phyloP scores from a whole-genome alignment of 2,113 vertebrate species.

The Pionites leucogaster region DNA sequence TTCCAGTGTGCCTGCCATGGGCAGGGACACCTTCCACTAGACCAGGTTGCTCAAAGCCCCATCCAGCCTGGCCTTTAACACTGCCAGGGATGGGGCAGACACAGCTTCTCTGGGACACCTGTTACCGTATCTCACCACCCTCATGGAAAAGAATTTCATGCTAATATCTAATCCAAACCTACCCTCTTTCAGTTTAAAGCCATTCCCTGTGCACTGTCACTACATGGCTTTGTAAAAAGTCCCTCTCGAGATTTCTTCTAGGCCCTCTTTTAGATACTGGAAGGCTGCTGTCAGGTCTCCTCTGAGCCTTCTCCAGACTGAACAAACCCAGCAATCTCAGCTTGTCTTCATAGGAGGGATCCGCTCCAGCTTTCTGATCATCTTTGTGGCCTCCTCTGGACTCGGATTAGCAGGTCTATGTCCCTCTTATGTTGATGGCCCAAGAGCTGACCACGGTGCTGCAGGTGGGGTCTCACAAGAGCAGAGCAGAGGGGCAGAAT shows the following conservation, averaged over 20 bases:
- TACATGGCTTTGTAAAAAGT: neutral
- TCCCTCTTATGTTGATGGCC: neutral
- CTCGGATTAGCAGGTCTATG: neutral
- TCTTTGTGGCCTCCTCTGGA: neutral
- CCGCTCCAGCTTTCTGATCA: neutral
- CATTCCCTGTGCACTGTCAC: neutral
- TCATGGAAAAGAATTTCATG: neutral
- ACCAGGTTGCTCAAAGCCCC: neutral
- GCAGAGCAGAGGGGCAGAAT: neutral
- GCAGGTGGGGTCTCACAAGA: neutral
- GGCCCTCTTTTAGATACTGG: neutral
- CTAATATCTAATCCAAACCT: neutral
- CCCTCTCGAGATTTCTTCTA: neutral
- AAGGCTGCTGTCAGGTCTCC: neutral
- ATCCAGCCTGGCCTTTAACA: neutral
- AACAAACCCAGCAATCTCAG: neutral
- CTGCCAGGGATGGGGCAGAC: neutral
- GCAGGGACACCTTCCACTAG: neutral
- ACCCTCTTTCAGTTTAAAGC: neutral
- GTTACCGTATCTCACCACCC: neutral
- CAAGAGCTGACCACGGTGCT: neutral
- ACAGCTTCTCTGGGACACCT: neutral
- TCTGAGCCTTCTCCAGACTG: neutral
- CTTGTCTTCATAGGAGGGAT: neutral
- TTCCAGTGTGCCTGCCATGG: neutral